phyloP scores from a whole-genome alignment of 30 jellyfish, hydroid and myxozoan genomes.

The Phacellophora camtschatica region DNA sequence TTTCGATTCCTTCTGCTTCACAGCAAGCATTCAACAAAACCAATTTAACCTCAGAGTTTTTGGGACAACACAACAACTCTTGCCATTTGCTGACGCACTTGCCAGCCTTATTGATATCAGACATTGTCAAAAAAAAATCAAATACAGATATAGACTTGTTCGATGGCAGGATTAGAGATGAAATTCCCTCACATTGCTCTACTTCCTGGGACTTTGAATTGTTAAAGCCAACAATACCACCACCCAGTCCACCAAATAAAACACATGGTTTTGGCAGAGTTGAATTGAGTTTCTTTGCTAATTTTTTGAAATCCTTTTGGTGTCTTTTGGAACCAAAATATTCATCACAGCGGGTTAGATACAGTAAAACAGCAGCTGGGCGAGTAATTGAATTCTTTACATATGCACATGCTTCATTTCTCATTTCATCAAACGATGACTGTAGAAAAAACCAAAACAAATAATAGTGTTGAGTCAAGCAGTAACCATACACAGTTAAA shows the following conservation, averaged over 20 bases:
- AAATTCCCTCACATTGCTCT: slow-evolving; percentile 47
- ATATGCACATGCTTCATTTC: background rate
- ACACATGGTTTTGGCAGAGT: slow-evolving; percentile 25
- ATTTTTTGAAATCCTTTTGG: background rate
- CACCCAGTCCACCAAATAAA: slow-evolving; percentile 41
- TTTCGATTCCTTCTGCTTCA: slow-evolving; percentile 14
- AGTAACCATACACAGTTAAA: background rate
- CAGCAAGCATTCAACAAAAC: slow-evolving; percentile 55
- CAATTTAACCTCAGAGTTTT: slow-evolving; percentile 7
- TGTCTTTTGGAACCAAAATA: background rate
- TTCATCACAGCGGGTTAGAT: slow-evolving; percentile 29
- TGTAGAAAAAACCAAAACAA: background rate
- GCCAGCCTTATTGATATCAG: slow-evolving; percentile 28
- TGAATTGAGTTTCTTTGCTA: background rate
- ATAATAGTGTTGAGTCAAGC: background rate
- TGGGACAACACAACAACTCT: background rate
- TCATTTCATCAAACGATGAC: slow-evolving; percentile 33
- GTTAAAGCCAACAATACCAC: slow-evolving; percentile 55
- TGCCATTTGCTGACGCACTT: background rate
- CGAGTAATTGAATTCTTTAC: background rate
- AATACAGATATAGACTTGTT: background rate
- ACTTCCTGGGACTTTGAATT: background rate
- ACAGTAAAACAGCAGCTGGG: slow-evolving; percentile 52
- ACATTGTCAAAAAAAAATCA: slow-evolving; percentile 14
- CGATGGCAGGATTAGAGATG: slow-evolving; percentile 34